Evolutionary conservation across 2,888 invertebrate genomes (phyloP), one percentile per base, ranked within the genome.

Genomic region (Caenorhabditis auriculariae): DNA sequence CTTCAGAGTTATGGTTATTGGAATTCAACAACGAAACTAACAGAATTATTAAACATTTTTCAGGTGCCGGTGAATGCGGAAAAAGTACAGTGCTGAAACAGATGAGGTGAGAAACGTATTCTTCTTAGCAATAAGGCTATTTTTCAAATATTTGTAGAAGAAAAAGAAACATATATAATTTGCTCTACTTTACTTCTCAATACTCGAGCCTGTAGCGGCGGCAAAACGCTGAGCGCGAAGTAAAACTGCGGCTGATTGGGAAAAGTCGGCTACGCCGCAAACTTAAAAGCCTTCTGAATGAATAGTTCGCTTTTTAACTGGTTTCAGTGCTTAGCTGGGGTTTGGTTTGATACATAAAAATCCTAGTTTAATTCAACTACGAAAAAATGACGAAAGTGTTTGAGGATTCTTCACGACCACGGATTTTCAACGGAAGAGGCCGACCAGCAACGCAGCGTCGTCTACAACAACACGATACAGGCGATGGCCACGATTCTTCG

Each of bases 401-500:
- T 59, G 70, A 84, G 84, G 76, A 93, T 93, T 75, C 91, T 93
- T 73, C 92, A 93, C 81, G 91, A 92, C 84, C 88, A 90, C 66
- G 92, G 92, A 28, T 93, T 92, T 83, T 89, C 90, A 32, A 87
- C 87, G 81, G 91, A 91, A 83, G 93, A 93, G 86, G 91, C 91
- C 81, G 88, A 90, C 81, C 90, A 91, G 82, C 93, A 91, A 83
- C 88, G 89, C 66, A 90, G 90, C 9, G 91, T 93, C 51, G 91
- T 93, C 37, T 91, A 89, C 84, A 91, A 90, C 82, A 93, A 93
- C 82, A 90, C 91, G 46, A 90, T 92, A 77, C 90, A 90, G 82
- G 91, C 90, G 82, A 86, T 93, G 82, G 75, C 95, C 83, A 93
- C 95, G 85, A 96, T 98, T 86, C 88, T 98, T 83, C 89, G 95